phyloP scores from a whole-genome alignment of 1,140 invertebrate species.

The Conus ventricosus region DNA sequence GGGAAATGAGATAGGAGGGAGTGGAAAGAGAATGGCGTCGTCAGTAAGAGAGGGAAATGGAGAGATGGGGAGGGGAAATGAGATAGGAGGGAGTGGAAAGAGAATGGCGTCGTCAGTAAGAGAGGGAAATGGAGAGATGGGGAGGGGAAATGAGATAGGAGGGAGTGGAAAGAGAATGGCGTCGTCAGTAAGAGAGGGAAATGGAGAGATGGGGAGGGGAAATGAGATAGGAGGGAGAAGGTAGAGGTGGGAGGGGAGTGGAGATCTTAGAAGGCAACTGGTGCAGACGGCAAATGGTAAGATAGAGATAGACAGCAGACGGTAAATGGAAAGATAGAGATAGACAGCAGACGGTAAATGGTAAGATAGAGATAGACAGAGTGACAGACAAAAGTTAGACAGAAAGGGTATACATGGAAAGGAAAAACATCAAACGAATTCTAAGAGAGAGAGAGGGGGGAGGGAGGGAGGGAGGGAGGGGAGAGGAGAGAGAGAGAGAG shows the following conservation, averaged over 20 bases:
- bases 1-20: not conserved
- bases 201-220: not conserved
- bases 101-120: not conserved
- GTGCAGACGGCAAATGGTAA: no score
- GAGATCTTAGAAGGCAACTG: not conserved
- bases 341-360: no score
- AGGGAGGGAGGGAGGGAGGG: no score
- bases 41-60: not conserved
- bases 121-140: not conserved
- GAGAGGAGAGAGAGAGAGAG: no score
- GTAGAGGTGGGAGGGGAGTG: not conserved
- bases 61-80: not conserved
- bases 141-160: not conserved
- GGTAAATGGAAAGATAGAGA: no score
- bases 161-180: not conserved
- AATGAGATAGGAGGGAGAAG: not conserved
- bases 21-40: not conserved
- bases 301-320: no score
- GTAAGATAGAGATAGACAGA: no score
- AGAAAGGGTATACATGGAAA: no score
- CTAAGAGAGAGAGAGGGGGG: no score
- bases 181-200: not conserved
- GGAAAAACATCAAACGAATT: no score
- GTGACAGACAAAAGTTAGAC: no score
- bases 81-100: no score